A percentile compares a stretch with the other conserved stretches of the same genome.
phyloP scores from a whole-genome alignment of 2,113 vertebrate species.

The Tympanuchus pallidicinctus region DNA sequence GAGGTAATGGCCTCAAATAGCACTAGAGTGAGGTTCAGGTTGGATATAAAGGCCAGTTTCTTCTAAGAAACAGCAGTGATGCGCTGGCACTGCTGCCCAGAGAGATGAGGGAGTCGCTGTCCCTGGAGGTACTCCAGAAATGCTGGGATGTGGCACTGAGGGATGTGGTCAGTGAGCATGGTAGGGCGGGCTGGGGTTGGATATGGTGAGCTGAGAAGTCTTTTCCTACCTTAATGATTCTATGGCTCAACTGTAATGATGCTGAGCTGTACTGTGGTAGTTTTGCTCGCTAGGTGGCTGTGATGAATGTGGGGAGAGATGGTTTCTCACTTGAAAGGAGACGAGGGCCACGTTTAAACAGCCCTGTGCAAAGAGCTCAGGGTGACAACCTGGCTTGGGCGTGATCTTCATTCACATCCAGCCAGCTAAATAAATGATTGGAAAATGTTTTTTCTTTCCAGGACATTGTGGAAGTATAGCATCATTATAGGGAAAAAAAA shows the following conservation, averaged over 20 bases:
- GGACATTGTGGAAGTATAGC: neutral
- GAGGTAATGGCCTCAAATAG: neutral
- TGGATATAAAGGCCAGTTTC: neutral
- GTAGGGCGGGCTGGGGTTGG: too few relatives aligned
- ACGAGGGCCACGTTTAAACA: neutral
- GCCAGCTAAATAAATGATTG: neutral
- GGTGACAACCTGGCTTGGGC: neutral
- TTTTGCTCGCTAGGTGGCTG: neutral
- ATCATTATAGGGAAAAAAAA: neutral
- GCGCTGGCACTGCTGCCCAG: too few relatives aligned
- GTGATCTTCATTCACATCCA: neutral
- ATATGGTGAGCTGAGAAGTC: too few relatives aligned
- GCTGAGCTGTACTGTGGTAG: neutral
- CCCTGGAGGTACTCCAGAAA: too few relatives aligned
- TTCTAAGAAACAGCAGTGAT: neutral
- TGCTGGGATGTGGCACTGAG: too few relatives aligned
- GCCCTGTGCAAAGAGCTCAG: neutral
- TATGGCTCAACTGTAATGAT: neutral
- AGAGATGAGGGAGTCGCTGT: too few relatives aligned
- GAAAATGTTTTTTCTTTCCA: neutral
- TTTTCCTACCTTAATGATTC: too few relatives aligned
- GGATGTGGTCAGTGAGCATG: too few relatives aligned
- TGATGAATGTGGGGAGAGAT: neutral
- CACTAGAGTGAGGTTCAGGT: neutral
- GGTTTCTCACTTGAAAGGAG: neutral